A percentile compares a stretch with the other conserved stretches of the same genome.
phyloP scores from a whole-genome alignment of 2,888 invertebrate genomes.

The Orthosia gothica region DNA sequence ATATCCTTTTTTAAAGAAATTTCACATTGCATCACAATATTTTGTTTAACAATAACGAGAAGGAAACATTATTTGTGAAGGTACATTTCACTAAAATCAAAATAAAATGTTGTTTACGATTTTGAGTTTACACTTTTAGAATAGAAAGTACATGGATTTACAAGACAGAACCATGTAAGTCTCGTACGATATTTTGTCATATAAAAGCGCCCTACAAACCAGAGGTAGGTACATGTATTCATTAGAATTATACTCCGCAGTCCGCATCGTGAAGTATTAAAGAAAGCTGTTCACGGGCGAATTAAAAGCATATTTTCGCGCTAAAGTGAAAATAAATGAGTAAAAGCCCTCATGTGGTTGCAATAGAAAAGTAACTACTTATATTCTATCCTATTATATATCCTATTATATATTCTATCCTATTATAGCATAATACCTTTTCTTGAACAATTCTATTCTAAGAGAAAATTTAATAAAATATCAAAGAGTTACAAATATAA shows the following conservation, averaged over 20 bases:
- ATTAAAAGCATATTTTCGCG: constrained; percentile 2
- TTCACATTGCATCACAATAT: background rate
- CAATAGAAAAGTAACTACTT: too few relatives aligned
- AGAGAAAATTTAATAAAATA: too few relatives aligned
- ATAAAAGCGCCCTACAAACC: too few relatives aligned
- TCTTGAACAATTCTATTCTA: too few relatives aligned
- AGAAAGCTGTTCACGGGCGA: background rate
- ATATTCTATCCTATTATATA: too few relatives aligned
- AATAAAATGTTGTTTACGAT: background rate
- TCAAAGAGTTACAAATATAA: too few relatives aligned
- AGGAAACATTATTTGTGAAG: background rate
- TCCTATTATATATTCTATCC: too few relatives aligned
- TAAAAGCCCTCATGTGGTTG: background rate
- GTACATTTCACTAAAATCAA: background rate
- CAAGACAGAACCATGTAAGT: too few relatives aligned
- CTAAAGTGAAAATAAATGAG: background rate
- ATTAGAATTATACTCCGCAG: constrained; percentile 3
- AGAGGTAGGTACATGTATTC: background rate
- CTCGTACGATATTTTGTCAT: background rate
- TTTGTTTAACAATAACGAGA: background rate
- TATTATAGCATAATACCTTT: too few relatives aligned
- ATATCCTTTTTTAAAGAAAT: background rate
- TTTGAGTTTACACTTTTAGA: background rate
- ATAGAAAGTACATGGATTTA: background rate
- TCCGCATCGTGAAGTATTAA: background rate